Evolutionary conservation across 2,797 vertebrate genomes (phyloP), one percentile per base, ranked within the genome.

Genomic region (Scyliorhinus canicula): DNA sequence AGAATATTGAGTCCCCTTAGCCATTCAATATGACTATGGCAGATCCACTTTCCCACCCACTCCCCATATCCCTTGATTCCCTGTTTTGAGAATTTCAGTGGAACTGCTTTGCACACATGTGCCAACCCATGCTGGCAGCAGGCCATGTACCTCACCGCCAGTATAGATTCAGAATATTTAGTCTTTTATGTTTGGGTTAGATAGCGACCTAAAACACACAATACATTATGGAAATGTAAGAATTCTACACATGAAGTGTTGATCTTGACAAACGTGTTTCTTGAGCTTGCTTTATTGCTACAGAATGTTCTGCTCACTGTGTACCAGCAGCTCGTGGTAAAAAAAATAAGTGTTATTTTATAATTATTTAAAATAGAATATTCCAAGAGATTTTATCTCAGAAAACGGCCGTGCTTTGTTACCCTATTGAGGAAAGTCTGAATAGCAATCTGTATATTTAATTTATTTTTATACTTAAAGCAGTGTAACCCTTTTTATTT

Each of bases 281-380:
- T 60, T 90, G 60, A 90, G 12, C 16, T 90, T 60, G 11, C 11
- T 91, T 63, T 63, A 91, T 91, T 91, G 57, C 57, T 65, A 91
- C 88, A 91, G 60, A 91, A 91, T 65, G 88, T 91, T 91, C 88
- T 91, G n/a, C 88, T 91, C 88, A 91, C 57, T 65, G n/a, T 91
- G 88, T 91, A 44, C 60, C n/a, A 65, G 57, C 3, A n/a, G 52
- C 35, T 65, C 40, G 16, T 35, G 16, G 35, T 65, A 65, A 44
- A 91, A 91, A 82, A 2, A 71, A 71, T 71, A 28, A 71, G 12
- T 71, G 21, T 86, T 35, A 35, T 57, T 55, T 57, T 65, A 24
- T 44, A 63, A 65, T 16, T 11, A n/a, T 11, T 91, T 65, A 91
- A 91, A 91, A 65, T 91, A 91, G 35, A 90, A 63, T 91, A 65